Conservation (phyloP, 2,113 vertebrate genomes). For the Heterotilapia buettikoferi region DNA sequence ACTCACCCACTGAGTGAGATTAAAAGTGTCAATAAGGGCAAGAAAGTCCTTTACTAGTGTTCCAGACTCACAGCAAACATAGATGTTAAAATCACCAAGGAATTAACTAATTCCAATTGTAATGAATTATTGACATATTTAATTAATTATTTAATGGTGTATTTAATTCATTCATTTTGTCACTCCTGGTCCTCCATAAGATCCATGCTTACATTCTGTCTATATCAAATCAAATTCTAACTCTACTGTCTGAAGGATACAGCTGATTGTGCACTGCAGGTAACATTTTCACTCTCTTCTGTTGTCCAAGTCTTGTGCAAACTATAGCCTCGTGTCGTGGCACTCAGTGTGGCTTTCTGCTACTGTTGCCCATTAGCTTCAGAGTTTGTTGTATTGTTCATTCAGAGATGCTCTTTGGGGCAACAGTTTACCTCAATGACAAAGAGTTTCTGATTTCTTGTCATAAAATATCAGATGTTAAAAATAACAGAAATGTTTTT, state of each 20-base stretch:
- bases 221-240: not conserved
- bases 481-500: rapidly evolving
- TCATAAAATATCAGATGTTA: not conserved
- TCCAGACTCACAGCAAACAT: not conserved
- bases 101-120: not conserved
- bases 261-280: not conserved
- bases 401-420: not conserved
- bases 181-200: rapidly evolving
- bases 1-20: not conserved
- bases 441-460: not conserved
- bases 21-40: not conserved
- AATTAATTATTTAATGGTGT: not conserved
- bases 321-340: rapidly evolving
- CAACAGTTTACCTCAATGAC: not conserved
- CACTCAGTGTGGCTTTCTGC: not conserved
- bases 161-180: rapidly evolving
- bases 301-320: not conserved
- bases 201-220: not conserved
- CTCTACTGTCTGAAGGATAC: not conserved
- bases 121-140: not conserved
- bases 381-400: not conserved
- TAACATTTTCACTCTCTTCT: not conserved
- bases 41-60: not conserved
- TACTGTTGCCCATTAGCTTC: not conserved
- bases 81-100: not conserved